Evolutionary conservation across 2,888 invertebrate genomes (phyloP), one percentile per base, ranked within the genome.

Genomic region (Lochmaea crataegi): DNA sequence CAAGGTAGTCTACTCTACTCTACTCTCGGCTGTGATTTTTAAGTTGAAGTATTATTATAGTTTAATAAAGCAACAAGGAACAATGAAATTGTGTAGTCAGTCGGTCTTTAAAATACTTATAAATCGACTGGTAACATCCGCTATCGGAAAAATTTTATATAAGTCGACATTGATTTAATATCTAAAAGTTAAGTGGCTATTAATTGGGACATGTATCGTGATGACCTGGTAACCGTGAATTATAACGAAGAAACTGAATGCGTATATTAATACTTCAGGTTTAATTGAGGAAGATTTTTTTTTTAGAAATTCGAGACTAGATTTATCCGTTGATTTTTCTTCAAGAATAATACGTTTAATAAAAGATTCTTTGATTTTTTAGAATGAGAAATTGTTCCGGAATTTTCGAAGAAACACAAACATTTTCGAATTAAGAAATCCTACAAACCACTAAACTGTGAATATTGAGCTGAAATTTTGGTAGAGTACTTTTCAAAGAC

Each of bases 1-100:
- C 70, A 70, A 70, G 70, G 70, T 16, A 64, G 70, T 70, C 70
- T 65, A 70, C 42, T 70, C 56, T 16, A 64, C 65, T 70, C 70
- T 65, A 70, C 42, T 70, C 56, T 41, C 64, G 57, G 22, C 65
- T 10, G 48, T 57, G 22, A 70, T 70, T 38, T 38, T 38, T 38
- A 38, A 38, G 32, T 38, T 38, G 32, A 38, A 38, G 16, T 57
- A 60, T 60, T 60, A 60, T 60, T 41, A 63, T 10, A 63, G 63
- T 53, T n/a, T 63, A 60, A 60, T 60, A 32, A 38, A 38, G 9
- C 38, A 14, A 60, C 60, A 14, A 57, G 18, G 12, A 26, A 61
- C 68, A 68, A 61, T 68, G 48, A 61, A 12, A 61, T 38, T 61
- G 12, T 22, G 26, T 26, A 14, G 5, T 26, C 57, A 5, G 57